Evolutionary conservation across 2,113 vertebrate genomes (phyloP), one percentile per base, ranked within the genome.

Genomic region (Microtus ochrogaster): DNA sequence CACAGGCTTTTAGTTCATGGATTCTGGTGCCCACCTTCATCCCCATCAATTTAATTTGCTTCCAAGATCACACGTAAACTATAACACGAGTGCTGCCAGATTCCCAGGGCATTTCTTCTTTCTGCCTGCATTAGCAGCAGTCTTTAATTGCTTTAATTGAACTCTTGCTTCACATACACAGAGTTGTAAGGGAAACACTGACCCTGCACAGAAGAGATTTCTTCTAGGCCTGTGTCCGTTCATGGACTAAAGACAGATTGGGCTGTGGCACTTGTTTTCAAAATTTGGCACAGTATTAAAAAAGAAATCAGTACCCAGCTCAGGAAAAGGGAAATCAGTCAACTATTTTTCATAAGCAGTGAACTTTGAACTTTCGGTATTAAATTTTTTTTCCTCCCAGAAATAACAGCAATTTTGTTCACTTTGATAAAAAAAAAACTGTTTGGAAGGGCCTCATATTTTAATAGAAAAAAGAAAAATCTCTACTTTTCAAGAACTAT

Each of bases 401-500:
- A 91, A 95, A 94, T 72, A 82, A 33, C 58, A 88, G 39, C 55
- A 88, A 30, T 79, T 96, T 78, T 73, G 8, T 77, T 63, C 28
- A 83, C 65, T 89, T 94, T 44, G 30, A 73, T 66, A 79, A 52
- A 90, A 96, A 94, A 94, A 79, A 52, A 95, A 94, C 82, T 73
- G 17, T 94, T 96, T 44, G 39, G 79, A 86, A 95, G 89, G 16
- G 1, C 2, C 33, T 26, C 2, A 16, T 33, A 79, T 93, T 91
- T 84, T 88, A 39, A 47, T 26, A n/a, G 83, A 93, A 92, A 81
- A 94, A 89, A 87, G 28, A 73, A 39, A 72, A 21, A 72, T 9
- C 3, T 9, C 36, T 84, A 95, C 77, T 95, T 96, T 97, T 95
- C 61, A 96, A 96, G 90, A 92, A 92, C 72, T 87, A 72, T 74